Percentiles rank a stretch among this genome's conserved stretches.
Evolutionary conservation across 2,113 vertebrate species (phyloP).

Genomic region (Zosterops pallidus): DNA sequence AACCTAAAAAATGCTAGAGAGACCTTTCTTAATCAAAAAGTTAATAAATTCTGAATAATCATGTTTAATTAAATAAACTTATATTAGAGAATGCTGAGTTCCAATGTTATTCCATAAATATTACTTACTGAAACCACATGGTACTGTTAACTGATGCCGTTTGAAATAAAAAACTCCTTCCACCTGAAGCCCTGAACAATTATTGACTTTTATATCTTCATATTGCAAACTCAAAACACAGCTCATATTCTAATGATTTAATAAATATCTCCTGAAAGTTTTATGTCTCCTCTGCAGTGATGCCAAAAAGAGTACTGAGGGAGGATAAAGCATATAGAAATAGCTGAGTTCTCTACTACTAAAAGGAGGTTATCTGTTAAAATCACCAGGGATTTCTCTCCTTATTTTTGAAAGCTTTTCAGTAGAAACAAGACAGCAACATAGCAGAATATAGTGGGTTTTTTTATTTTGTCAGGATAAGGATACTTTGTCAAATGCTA

Average conservation of each 20-base stretch:
- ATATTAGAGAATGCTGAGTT: neutral
- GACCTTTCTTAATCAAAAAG: neutral
- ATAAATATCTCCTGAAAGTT: neutral
- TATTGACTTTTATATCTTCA: neutral
- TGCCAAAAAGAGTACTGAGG: neutral
- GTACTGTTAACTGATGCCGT: neutral
- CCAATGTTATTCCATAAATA: neutral
- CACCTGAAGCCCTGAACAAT: neutral
- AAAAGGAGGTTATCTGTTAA: neutral
- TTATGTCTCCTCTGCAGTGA: neutral
- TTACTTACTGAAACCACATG: neutral
- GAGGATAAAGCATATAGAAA: neutral
- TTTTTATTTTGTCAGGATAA: neutral
- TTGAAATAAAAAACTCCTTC: neutral
- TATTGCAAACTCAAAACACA: neutral
- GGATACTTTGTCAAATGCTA: neutral
- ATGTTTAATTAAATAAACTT: neutral
- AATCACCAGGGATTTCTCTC: neutral
- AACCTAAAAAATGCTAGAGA: neutral
- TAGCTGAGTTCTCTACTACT: neutral
- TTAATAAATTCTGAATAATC: neutral
- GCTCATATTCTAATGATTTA: neutral
- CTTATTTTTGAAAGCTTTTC: neutral
- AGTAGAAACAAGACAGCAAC: neutral
- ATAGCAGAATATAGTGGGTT: neutral